Evolutionary conservation across 2,888 invertebrate species (phyloP), one percentile per base, ranked within the genome.

Genomic region (Spodoptera picta): DNA sequence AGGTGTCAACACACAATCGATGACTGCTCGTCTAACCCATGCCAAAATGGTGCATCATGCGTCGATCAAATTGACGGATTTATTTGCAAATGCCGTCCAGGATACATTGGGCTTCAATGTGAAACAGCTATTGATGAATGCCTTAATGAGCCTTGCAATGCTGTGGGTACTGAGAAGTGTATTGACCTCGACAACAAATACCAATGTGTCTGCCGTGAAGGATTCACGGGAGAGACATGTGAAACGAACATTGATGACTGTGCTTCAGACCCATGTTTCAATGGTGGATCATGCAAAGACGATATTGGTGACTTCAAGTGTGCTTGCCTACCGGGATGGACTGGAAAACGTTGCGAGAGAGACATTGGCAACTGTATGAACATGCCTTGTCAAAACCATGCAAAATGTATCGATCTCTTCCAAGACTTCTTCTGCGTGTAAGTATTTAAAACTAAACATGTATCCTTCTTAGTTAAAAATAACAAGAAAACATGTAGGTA

Each of bases 121-220:
- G 98, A 99, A 91, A 98, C 98, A 12, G 98, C 97, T 85, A 97
- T 98, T 67, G 98, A 99, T 83, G 98, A 98, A 90, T 99, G 99
- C 83, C 92, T 98, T 56, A 98, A 97, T 75, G 98, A 98, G 87
- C 98, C 98, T 11, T 99, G 98, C 91, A 98, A 97, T 84, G 97
- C 98, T 0, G 96, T 97, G 52, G 99, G 99, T 60, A 98, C 99
- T 0, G 98, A 98, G 71, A 96, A 96, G 65, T 99, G 99, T 83
- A 94, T 98, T 23, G 99, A 99, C 90, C 94, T 97, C 73, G 98
- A 98, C 81, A 98, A 98, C 83, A 97, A 97, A 86, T 98, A 96
- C 84, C 94, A 96, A 72, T 99, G 99, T 83, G 96, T 97, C 64
- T 99, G 99, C 86, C 96, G 97, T 41, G 97, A 97, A 87, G 99